phyloP scores from a whole-genome alignment of 2,797 vertebrate species.

The Melanotaenia maccullochi region DNA sequence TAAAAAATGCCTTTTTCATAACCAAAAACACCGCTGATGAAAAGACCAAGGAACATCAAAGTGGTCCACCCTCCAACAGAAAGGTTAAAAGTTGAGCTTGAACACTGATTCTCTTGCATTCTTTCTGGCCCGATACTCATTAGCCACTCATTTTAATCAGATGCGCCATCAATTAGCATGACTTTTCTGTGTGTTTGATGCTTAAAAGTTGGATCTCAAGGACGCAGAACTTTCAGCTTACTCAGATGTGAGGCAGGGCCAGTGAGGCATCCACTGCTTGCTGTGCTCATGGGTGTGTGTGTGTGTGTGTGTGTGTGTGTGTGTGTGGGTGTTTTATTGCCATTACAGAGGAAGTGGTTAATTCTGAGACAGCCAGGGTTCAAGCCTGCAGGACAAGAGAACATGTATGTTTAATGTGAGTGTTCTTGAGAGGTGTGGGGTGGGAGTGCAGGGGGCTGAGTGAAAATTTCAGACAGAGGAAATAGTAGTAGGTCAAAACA shows the following conservation, averaged over 20 bases:
- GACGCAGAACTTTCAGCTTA: slow-evolving; percentile 79
- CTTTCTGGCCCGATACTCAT: slow-evolving; percentile 92
- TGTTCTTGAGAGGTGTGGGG: slow-evolving; percentile 14
- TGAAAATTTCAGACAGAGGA: neutral
- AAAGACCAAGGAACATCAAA: slow-evolving; percentile 96
- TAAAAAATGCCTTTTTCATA: slow-evolving; percentile 87
- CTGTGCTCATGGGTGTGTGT: slow-evolving; percentile 15
- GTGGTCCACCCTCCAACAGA: slow-evolving; percentile 89
- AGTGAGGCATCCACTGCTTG: slow-evolving; percentile 37
- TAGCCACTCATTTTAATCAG: slow-evolving; percentile 97
- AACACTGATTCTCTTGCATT: slow-evolving; percentile 90
- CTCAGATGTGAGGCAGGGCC: slow-evolving; percentile 42
- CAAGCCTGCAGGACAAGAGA: slow-evolving; percentile 45
- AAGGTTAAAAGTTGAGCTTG: slow-evolving; percentile 93
- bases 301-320: slow-evolving; percentile 2
- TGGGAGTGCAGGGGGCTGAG: neutral
- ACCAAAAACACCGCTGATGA: slow-evolving; percentile 90
- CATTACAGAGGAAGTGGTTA: slow-evolving; percentile 75
- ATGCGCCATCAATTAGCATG: slow-evolving; percentile 90
- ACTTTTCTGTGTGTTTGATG: slow-evolving; percentile 84
- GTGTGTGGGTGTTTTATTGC: slow-evolving; percentile 59
- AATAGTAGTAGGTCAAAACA: neutral
- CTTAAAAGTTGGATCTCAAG: slow-evolving; percentile 90
- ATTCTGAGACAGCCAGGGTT: slow-evolving; percentile 62
- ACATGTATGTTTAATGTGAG: slow-evolving; percentile 32